A percentile compares a stretch with the other conserved stretches of the same genome.
These are phyloP conservation scores for Auanema freiburgensis DNA, from an alignment of 2,888 invertebrate species.

Conservation along the genomic window DNA sequence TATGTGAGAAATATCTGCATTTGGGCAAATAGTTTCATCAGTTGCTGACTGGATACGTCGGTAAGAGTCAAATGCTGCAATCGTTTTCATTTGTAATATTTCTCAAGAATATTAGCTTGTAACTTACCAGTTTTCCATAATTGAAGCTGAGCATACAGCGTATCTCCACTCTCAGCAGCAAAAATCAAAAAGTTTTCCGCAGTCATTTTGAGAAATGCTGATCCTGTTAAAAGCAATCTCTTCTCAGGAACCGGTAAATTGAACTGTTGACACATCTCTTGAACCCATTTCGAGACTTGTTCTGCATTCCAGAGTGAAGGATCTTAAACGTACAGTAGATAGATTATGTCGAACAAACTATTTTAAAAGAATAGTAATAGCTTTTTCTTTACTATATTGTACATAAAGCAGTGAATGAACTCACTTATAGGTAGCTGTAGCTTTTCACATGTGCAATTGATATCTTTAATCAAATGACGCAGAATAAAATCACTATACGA, in stretches of 20 bases:
- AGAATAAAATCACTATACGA: slow-evolving; percentile 56
- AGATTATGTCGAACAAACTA: too few species aligned
- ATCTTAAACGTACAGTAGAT: too few species aligned
- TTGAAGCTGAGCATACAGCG: slow-evolving; percentile 61
- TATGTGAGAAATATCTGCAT: too few species aligned
- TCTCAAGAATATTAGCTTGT: too few species aligned
- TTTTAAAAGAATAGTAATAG: too few species aligned
- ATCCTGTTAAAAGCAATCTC: slow-evolving; percentile 42
- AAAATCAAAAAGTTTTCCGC: slow-evolving; percentile 39
- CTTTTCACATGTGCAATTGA: slow-evolving; percentile 58
- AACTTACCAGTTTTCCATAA: slow-evolving; percentile 62
- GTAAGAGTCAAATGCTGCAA: too few species aligned
- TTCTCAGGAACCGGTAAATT: slow-evolving; percentile 40
- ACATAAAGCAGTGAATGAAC: too few species aligned
- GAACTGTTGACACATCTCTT: slow-evolving; percentile 62
- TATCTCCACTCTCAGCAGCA: slow-evolving; percentile 57
- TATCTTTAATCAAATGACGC: slow-evolving; percentile 62
- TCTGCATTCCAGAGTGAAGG: slow-evolving; percentile 50
- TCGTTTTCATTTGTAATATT: too few species aligned
- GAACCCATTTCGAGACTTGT: slow-evolving; percentile 55
- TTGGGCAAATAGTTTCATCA: too few species aligned
- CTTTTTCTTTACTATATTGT: too few species aligned
- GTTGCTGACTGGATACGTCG: too few species aligned
- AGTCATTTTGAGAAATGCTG: slow-evolving; percentile 47
- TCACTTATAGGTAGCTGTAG: slow-evolving; percentile 54